Percentiles rank a stretch among this genome's conserved stretches.
Evolutionary conservation across 2,888 invertebrate genomes (phyloP).

Genomic region (Pristionchus entomophagus): DNA sequence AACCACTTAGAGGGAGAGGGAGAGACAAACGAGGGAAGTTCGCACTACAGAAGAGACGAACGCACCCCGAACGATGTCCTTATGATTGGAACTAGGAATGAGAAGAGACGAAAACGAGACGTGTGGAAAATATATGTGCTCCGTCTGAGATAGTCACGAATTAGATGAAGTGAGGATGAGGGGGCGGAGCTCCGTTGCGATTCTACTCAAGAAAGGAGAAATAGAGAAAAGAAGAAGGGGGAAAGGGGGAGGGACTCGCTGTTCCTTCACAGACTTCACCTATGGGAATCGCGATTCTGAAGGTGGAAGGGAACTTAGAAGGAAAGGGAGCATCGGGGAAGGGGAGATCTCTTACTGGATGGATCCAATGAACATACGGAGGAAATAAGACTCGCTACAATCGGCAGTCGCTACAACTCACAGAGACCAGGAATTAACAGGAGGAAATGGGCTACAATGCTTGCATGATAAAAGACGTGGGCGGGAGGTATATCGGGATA

Average conservation of each 20-base stretch:
- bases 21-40: conserved; percentile 5
- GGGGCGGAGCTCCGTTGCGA: background rate
- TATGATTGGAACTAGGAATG: background rate
- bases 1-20: conserved; percentile 1
- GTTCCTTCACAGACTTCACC: background rate
- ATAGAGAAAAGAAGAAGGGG: background rate
- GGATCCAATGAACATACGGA: background rate
- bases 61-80: background rate
- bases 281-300: background rate
- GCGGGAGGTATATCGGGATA: too few relatives aligned
- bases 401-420: too few relatives aligned
- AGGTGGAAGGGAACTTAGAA: background rate
- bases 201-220: background rate
- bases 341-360: background rate
- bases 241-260: background rate
- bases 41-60: background rate
- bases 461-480: too few relatives aligned
- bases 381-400: background rate
- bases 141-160: conserved; percentile 29
- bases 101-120: background rate
- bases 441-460: too few relatives aligned
- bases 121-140: background rate
- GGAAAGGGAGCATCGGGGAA: background rate
- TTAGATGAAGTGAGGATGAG: conserved; percentile 42
- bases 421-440: too few relatives aligned